Evolutionary conservation across 2,797 vertebrate species (phyloP), one percentile per base, ranked within the genome.

Genomic region (Strix occidentalis): DNA sequence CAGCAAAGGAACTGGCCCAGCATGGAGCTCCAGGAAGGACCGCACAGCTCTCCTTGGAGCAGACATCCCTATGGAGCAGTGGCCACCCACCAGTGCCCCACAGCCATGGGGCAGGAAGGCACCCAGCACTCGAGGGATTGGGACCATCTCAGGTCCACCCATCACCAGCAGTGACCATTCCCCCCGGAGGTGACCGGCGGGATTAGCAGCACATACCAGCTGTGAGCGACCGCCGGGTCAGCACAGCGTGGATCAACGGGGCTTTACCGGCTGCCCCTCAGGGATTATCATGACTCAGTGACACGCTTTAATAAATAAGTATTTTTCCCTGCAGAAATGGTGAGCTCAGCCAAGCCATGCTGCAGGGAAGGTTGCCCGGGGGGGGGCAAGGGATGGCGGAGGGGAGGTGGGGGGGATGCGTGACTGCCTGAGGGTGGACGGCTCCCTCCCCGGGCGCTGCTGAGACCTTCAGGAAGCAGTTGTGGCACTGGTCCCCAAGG

Each of bases 91-190:
- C 53, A 35, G 15, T 14, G 3, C 16, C 10, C 31, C 31, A 19
- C 11, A 9, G 33, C 74, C 26, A 16, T 2, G 2, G n/a, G 46
- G 11, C 28, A 14, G 12, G 25, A 57, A 4, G 14, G 25, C 53
- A 15, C 9, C 48, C 3, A 0, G 33, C 0, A 0, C 35, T 8
- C 2, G 15, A 53, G 45, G 0, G 2, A 18, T 33, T 0, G 3
- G 61, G 37, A 65, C 39, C 66, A 1, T 10, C n/a, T 2, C 12
- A 3, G 8, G 16, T 39, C 7, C 50, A 35, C 39, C 26, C 4
- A 3, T 5, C 39, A 24, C 37, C 87, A 48, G 51, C 39, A 18
- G n/a, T 3, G 50, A 1, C 46, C 1, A 1, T 3, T 37, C 5
- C 28, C 45, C 33, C 3, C 1, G 66, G 65, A 60, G 69, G 48